These are phyloP conservation scores for Azemiops feae DNA, from an alignment of 2,113 vertebrate genomes.

Conservation along the genomic window DNA sequence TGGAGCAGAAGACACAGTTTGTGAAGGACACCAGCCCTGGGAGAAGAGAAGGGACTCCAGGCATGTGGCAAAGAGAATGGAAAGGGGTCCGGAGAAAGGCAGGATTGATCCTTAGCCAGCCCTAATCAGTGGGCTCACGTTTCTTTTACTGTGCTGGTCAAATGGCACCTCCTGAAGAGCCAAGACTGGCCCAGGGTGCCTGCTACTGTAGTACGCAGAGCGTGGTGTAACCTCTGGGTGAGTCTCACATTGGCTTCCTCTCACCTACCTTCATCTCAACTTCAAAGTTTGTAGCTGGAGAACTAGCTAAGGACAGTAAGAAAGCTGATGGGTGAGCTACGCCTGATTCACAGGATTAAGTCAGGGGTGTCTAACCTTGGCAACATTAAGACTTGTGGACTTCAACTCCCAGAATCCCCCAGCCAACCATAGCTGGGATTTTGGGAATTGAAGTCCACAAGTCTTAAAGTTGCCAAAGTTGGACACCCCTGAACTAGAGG, in stretches of 20 bases:
- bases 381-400: neutral
- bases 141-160: too few species aligned
- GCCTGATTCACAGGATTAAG: neutral
- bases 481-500: too few species aligned
- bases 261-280: neutral
- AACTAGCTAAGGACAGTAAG: neutral
- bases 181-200: neutral
- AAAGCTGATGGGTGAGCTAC: neutral
- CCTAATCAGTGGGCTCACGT: neutral
- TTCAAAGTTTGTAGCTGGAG: neutral
- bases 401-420: too few species aligned
- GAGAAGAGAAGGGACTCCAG: neutral
- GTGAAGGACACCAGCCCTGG: neutral
- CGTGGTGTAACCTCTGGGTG: neutral
- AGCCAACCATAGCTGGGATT: too few species aligned
- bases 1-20: neutral
- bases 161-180: neutral
- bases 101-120: neutral
- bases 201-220: neutral
- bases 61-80: neutral
- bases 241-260: neutral
- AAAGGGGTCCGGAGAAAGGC: neutral
- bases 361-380: neutral
- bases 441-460: neutral
- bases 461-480: neutral